Evolutionary conservation across 2,797 vertebrate genomes (phyloP).

Genomic region (Eulemur mongoz): DNA sequence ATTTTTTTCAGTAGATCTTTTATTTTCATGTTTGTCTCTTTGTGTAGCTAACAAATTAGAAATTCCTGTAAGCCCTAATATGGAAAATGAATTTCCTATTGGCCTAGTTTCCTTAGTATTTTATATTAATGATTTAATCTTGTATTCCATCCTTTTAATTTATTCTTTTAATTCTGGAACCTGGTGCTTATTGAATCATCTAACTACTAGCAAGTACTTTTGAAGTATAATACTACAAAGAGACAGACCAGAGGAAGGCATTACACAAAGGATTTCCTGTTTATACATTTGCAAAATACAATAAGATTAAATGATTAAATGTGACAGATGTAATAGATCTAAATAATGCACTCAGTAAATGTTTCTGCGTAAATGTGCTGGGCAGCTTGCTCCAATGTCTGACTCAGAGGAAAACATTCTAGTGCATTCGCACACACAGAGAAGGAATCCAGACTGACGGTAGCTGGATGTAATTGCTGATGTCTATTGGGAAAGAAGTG

Average conservation of each 20-base stretch:
- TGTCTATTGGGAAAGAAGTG: not conserved
- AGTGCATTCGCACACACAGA: not conserved
- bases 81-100: not conserved
- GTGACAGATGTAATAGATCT: not conserved
- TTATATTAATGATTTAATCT: not conserved
- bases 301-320: conserved; percentile 4
- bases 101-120: not conserved
- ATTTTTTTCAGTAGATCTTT: not conserved
- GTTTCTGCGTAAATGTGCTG: not conserved
- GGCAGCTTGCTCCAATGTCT: not conserved
- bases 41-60: not conserved
- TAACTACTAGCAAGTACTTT: not conserved
- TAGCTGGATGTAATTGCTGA: not conserved
- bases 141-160: not conserved
- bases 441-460: not conserved
- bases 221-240: not conserved
- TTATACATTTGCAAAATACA: not conserved
- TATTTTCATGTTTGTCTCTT: not conserved
- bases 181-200: not conserved
- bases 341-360: not conserved
- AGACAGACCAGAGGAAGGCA: not conserved
- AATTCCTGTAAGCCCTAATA: not conserved
- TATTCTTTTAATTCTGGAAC: not conserved
- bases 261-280: conserved; percentile 12
- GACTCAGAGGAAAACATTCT: not conserved